Conservation (phyloP, 2,797 vertebrate species). For the Urocyon cinereoargenteus region DNA sequence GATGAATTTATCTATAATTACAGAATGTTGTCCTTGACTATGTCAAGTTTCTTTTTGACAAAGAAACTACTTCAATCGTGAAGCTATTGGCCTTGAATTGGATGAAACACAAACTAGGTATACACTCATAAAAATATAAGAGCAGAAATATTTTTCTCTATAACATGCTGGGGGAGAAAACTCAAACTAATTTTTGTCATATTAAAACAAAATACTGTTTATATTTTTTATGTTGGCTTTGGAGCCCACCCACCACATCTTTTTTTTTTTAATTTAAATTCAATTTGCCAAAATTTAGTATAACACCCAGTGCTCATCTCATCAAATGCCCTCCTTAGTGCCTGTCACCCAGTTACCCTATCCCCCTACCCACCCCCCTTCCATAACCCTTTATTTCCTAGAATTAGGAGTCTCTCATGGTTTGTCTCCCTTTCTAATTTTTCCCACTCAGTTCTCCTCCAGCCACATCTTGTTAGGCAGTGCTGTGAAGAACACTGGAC, state of each 20-base stretch:
- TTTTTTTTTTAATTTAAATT: not conserved
- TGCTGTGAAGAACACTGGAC: not conserved
- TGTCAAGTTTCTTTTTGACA: constrained; percentile 29
- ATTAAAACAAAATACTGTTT: not conserved
- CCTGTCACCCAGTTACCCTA: no score
- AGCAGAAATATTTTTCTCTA: constrained; percentile 33
- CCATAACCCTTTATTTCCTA: no score
- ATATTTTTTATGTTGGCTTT: not conserved
- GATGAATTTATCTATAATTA: constrained; percentile 32
- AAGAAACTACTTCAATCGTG: constrained; percentile 34
- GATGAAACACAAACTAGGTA: not conserved
- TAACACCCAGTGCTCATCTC: no score
- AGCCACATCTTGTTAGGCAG: not conserved
- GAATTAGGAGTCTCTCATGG: no score
- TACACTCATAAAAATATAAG: not conserved
- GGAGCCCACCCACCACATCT: not conserved
- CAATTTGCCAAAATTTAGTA: no score
- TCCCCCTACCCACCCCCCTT: no score
- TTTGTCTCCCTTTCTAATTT: no score
- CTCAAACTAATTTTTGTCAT: not conserved
- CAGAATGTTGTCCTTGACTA: constrained; percentile 22
- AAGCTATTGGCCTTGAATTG: constrained; percentile 41
- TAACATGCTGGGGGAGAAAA: not conserved
- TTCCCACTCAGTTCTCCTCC: no score
- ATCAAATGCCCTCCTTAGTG: no score